Evolutionary conservation across 2,113 vertebrate species (phyloP), one percentile per base, ranked within the genome.

Genomic region (Gobio gobio): DNA sequence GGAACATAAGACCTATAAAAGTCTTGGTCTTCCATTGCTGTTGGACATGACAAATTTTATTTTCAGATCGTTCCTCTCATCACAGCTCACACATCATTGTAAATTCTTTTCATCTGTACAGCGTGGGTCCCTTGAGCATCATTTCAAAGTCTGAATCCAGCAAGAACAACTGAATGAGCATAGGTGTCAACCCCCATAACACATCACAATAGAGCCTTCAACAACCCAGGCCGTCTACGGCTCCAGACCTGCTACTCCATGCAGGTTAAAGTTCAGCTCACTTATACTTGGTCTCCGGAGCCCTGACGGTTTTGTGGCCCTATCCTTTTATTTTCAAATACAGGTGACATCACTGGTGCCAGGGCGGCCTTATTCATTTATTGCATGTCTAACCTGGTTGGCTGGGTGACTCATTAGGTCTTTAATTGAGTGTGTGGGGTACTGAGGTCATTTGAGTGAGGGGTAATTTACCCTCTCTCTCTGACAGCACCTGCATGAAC

Each of bases 401-500:
- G 58, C 85, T 83, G 85, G 78, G 78, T 88, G 90, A 90, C 83
- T 90, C 83, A 88, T 75, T 79, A 88, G 83, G 85, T 33, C 76
- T 84, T 84, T 90, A 87, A 90, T 88, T 88, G 70, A 89, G 83
- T 86, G 83, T 18, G 14, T 51, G 72, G 63, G 77, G 78, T 76
- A 36, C 82, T 10, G 56, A 63, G 81, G 86, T 54, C 61, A 82
- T 2, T 12, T 61, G 51, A 76, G 66, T 36, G 33, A 58, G 43
- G 59, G 59, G 16, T 89, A 84, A 89, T 88, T 89, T 89, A 90
- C 36, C 82, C 78, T 56, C 82, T 49, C 84, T 58, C 83, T 59
- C 77, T 87, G 33, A 81, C 83, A 76, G 73, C 70, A 87, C 91
- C 91, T 90, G 92, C 90, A 94, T 95, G 93, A 95, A 95, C 92